phyloP scores from a whole-genome alignment of 1,140 invertebrate genomes.

The Cherax quadricarinatus region DNA sequence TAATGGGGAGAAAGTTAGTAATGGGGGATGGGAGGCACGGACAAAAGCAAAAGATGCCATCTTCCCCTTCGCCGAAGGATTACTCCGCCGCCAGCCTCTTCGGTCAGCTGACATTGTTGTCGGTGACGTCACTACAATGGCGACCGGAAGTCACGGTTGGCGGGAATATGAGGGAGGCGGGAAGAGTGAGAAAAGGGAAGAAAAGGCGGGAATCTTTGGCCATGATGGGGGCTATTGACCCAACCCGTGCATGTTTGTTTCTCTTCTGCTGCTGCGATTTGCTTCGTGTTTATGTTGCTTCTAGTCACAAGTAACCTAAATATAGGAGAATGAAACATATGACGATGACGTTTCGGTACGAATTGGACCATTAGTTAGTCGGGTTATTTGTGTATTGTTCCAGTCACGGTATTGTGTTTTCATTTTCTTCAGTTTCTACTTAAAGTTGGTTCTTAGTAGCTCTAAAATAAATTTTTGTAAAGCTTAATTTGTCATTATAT shows the following conservation, averaged over 20 bases:
- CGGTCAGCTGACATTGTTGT: slow-evolving; percentile 64
- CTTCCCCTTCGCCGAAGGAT: background rate
- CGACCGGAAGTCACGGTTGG: slow-evolving; percentile 61
- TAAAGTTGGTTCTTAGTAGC: too few relatives aligned
- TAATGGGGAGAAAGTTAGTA: background rate
- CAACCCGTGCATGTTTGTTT: background rate
- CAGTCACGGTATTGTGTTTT: too few relatives aligned
- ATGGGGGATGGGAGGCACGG: background rate
- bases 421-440: too few relatives aligned
- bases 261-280: background rate
- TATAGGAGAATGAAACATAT: too few relatives aligned
- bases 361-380: too few relatives aligned
- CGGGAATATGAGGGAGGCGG: slow-evolving; percentile 43
- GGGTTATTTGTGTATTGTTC: too few relatives aligned
- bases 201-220: slow-evolving; percentile 24
- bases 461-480: too few relatives aligned
- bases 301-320: too few relatives aligned
- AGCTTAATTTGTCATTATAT: too few relatives aligned
- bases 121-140: slow-evolving; percentile 67
- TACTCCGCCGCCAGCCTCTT: slow-evolving; percentile 27
- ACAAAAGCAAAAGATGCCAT: slow-evolving; percentile 1
- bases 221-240: slow-evolving; percentile 21
- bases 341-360: too few relatives aligned
- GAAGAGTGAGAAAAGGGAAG: slow-evolving; percentile 1
- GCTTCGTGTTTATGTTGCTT: too few relatives aligned